A percentile compares a stretch with the other conserved stretches of the same genome.
phyloP scores from a whole-genome alignment of 53 echinoderm and acorn worm genomes.

The Antedon mediterranea region DNA sequence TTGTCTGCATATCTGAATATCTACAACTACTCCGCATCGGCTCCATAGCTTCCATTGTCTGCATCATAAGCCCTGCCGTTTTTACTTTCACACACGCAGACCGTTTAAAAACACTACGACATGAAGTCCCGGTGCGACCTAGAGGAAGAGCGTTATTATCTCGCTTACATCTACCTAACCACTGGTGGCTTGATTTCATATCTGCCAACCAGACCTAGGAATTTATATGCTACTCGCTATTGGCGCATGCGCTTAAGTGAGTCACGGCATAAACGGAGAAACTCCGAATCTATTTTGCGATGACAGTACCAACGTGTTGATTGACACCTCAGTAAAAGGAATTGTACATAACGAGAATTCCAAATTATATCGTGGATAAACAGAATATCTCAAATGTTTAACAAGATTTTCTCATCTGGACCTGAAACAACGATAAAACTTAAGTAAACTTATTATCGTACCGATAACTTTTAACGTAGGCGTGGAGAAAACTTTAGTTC shows the following conservation, averaged over 20 bases:
- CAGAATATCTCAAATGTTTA: neutral
- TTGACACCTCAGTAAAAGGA: neutral
- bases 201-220: neutral
- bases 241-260: neutral
- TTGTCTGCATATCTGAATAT: conserved; percentile 86
- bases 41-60: conserved; percentile 36
- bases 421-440: neutral
- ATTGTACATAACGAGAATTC: neutral
- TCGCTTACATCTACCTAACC: neutral
- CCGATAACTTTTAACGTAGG: too few species aligned
- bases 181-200: conserved; percentile 1
- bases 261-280: neutral
- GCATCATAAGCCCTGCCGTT: neutral
- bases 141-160: neutral
- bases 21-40: conserved; percentile 90
- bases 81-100: neutral
- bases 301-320: neutral
- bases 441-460: neutral
- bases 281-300: neutral
- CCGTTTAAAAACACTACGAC: neutral
- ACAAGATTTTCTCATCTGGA: neutral
- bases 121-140: neutral
- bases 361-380: neutral
- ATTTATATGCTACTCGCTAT: neutral
- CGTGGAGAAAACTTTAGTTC: too few species aligned